These are phyloP conservation scores for Lycocerus yunnanus DNA, from an alignment of 2,888 invertebrate genomes.

Conservation along the genomic window DNA sequence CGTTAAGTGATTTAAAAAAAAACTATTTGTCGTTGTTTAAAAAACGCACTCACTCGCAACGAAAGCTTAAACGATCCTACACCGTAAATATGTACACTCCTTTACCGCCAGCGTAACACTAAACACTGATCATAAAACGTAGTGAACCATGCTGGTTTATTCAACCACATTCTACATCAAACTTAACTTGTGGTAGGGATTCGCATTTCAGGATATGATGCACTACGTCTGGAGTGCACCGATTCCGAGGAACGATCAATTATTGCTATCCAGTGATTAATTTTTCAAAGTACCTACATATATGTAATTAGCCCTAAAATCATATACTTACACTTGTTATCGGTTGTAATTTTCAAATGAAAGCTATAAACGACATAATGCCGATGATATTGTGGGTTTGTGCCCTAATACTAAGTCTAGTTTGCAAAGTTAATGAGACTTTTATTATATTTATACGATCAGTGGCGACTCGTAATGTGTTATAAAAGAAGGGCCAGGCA, in stretches of 20 bases:
- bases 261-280: not conserved
- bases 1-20: not conserved
- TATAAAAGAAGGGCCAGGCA: no score
- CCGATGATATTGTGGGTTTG: no score
- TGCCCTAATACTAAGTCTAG: no score
- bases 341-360: no score
- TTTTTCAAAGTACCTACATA: not conserved
- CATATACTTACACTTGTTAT: no score
- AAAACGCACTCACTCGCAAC: constrained; percentile 14
- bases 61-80: constrained; percentile 8
- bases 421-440: not conserved
- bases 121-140: constrained; percentile 29
- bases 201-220: constrained; percentile 24
- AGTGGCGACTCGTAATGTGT: not conserved
- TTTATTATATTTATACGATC: not conserved
- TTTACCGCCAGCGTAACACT: constrained; percentile 17
- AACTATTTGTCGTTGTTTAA: not conserved
- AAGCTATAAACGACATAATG: no score
- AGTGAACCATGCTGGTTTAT: constrained; percentile 26
- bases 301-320: not conserved
- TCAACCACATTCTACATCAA: constrained; percentile 25
- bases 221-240: not conserved
- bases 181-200: constrained; percentile 26
- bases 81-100: constrained; percentile 7
- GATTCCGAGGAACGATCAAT: not conserved